Conservation (phyloP, 2,888 invertebrate genomes). For the Epistrophe grossulariae region DNA sequence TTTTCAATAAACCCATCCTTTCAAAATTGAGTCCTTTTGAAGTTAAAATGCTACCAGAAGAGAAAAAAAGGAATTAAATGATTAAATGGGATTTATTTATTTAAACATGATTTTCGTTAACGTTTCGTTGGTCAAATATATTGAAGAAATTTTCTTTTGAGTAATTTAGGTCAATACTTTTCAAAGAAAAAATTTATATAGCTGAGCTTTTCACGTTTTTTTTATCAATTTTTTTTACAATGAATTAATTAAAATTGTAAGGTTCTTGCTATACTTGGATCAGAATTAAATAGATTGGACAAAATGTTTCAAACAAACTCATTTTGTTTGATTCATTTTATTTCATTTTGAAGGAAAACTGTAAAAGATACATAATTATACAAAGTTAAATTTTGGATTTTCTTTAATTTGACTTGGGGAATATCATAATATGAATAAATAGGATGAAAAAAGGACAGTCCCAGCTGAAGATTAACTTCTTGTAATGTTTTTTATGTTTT, state of each 20-base stretch:
- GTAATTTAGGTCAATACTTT: neutral
- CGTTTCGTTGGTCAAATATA: slow-evolving; percentile 23
- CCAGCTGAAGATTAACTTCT: too few species aligned
- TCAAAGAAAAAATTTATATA: neutral
- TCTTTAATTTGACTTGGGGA: too few species aligned
- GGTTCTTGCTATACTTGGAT: too few species aligned
- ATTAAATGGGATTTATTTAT: slow-evolving; percentile 16
- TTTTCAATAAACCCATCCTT: neutral
- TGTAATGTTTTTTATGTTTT: too few species aligned
- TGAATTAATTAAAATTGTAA: neutral
- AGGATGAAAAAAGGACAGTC: too few species aligned
- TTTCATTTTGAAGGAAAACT: too few species aligned
- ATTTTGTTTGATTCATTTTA: neutral
- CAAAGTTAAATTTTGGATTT: too few species aligned
- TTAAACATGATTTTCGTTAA: slow-evolving; percentile 4
- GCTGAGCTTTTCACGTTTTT: neutral
- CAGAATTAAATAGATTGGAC: neutral
- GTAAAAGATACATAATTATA: too few species aligned
- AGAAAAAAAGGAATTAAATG: neutral
- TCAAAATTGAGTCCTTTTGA: neutral
- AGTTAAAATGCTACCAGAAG: neutral
- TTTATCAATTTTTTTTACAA: neutral
- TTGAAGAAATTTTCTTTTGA: slow-evolving; percentile 10
- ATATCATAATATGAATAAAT: too few species aligned
- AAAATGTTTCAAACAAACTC: neutral